Evolutionary conservation across 2,113 vertebrate species (phyloP), one percentile per base, ranked within the genome.

Genomic region (Leucopternis melanops): DNA sequence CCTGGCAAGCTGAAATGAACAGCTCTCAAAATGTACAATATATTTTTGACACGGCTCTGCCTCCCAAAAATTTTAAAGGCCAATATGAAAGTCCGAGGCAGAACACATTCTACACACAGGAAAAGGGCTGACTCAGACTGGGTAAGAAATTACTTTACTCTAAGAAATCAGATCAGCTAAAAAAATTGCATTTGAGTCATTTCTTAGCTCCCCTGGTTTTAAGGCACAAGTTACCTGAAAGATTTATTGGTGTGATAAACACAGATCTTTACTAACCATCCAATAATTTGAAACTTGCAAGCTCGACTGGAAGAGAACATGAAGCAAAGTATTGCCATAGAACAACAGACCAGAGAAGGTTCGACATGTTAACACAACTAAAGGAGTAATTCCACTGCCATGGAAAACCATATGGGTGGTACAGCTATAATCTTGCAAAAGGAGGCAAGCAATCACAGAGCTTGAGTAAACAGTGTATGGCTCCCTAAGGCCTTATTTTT

Each of bases 201-300:
- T 88, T 92, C 70, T 77, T 70, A 61, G 12, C 27, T 58, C 25
- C 27, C 80, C 61, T 84, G 55, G 32, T 91, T 96, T 92, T 62
- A 77, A 91, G 67, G 81, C 32, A 57, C 19, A 52, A 61, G 73
- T 55, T 84, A 38, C 67, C 65, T 57, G 19, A 78, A 66, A 83
- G 52, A 82, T 85, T 93, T 81, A 94, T 86, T 77, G 70, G 11
- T 92, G 38, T 92, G 62, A 91, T 87, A 97, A 94, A 81, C 85
- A 86, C 31, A 86, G 25, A 69, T 65, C 22, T 78, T 78, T 74
- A 55, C 65, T 65, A 88, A 15, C 16, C 49, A 79, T 74, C 27
- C 58, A 87, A 70, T 72, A 95, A 88, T 73, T 69, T 95, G 92
- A 94, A 97, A 92, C 42, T 88, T 94, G 88, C 94, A 82, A 66